Conservation (phyloP, 2,888 invertebrate species). For the Melanchra persicariae region DNA sequence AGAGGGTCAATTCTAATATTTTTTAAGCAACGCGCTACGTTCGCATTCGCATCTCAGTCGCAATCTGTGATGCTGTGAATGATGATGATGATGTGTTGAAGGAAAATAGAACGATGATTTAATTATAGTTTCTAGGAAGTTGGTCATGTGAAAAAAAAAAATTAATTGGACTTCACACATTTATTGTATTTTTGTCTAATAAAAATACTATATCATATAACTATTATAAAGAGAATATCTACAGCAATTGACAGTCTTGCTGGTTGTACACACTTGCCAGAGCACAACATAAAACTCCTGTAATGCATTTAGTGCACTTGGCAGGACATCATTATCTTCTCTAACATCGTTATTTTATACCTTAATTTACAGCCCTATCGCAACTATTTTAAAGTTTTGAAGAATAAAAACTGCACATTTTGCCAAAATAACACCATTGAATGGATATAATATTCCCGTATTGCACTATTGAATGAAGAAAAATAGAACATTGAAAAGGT, state of each 20-base stretch:
- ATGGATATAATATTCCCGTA: conserved; percentile 81
- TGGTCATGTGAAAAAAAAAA: conserved; percentile 60
- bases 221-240: conserved; percentile 88
- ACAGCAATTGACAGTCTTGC: conserved; percentile 90
- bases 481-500: conserved; percentile 45
- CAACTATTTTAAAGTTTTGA: conserved; percentile 74
- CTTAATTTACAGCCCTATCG: conserved; percentile 87
- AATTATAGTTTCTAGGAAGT: neutral
- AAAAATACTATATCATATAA: conserved; percentile 90
- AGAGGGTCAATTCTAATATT: too few relatives aligned
- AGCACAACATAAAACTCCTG: conserved; percentile 81
- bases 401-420: conserved; percentile 77
- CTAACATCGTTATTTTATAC: conserved; percentile 79
- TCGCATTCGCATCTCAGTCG: too few relatives aligned
- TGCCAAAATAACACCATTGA: conserved; percentile 82
- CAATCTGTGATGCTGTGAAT: too few relatives aligned
- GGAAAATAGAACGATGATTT: too few relatives aligned
- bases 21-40: too few relatives aligned
- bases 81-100: too few relatives aligned
- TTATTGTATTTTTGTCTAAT: conserved; percentile 91
- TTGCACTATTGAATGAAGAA: conserved; percentile 83
- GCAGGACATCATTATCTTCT: conserved; percentile 70
- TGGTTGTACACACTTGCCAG: conserved; percentile 84
- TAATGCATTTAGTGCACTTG: conserved; percentile 75
- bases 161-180: conserved; percentile 89